Evolutionary conservation across 2,797 vertebrate species (phyloP).

Genomic region (Hafferia zeledoni): DNA sequence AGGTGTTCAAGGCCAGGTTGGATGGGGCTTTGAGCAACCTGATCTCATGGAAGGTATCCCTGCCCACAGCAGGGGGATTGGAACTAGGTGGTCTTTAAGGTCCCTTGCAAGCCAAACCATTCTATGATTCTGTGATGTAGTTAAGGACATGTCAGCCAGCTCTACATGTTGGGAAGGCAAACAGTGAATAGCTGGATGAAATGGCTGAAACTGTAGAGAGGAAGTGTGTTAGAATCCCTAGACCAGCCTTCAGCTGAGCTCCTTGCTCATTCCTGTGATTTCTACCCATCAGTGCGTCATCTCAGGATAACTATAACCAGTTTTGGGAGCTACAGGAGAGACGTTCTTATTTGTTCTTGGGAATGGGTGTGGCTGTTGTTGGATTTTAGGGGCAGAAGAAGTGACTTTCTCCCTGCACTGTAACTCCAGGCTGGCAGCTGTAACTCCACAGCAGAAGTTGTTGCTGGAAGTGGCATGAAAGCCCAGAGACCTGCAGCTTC

Average conservation of each 20-base stretch:
- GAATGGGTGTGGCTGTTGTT: background rate
- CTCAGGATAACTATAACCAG: background rate
- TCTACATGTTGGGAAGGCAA: background rate
- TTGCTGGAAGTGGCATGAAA: background rate
- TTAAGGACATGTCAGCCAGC: background rate
- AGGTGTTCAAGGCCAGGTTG: background rate
- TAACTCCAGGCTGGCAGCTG: background rate
- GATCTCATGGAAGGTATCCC: background rate
- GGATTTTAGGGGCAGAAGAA: background rate
- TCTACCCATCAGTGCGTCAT: background rate
- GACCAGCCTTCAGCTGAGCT: background rate
- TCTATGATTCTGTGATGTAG: background rate
- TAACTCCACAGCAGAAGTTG: background rate
- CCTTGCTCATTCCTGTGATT: background rate
- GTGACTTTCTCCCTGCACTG: background rate
- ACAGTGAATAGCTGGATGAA: background rate
- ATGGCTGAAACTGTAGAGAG: background rate
- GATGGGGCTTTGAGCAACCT: background rate
- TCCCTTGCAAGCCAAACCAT: background rate
- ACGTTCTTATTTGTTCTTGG: background rate
- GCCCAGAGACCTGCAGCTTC: background rate
- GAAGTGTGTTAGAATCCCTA: background rate
- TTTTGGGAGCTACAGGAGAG: background rate
- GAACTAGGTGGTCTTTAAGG: too few relatives aligned
- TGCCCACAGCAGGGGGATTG: fast-evolving